Conservation (phyloP, 2,113 vertebrate genomes). For the Xerus inauris region DNA sequence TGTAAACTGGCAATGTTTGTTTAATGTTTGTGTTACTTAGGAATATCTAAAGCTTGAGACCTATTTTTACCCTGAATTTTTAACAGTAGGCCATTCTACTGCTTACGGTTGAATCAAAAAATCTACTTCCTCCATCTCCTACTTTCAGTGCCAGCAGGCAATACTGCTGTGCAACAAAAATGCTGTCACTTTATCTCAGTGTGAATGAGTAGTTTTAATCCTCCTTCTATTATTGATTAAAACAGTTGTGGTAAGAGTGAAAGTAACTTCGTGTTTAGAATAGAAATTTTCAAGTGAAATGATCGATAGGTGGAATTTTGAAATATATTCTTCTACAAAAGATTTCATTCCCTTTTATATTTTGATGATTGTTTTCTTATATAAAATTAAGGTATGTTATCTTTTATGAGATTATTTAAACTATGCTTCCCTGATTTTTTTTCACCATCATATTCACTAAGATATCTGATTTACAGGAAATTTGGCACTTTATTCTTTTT, state of each 20-base stretch:
- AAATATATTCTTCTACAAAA: conserved; percentile 69
- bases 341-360: conserved; percentile 70
- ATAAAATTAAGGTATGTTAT: conserved; percentile 61
- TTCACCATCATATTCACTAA: conserved; percentile 51
- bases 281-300: conserved; percentile 66
- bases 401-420: conserved; percentile 66
- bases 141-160: conserved; percentile 45
- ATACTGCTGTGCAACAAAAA: background rate
- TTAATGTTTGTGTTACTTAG: background rate
- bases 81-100: conserved; percentile 29
- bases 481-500: conserved; percentile 66
- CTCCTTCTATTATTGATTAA: background rate
- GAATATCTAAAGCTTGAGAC: conserved; percentile 34
- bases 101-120: conserved; percentile 41
- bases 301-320: conserved; percentile 51
- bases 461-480: conserved; percentile 62
- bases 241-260: background rate
- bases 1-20: conserved; percentile 48
- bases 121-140: background rate
- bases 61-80: conserved; percentile 38
- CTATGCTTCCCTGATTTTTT: conserved; percentile 56
- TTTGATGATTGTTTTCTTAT: conserved; percentile 64
- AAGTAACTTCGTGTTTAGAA: conserved; percentile 20
- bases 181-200: conserved; percentile 28
- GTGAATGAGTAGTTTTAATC: background rate